A percentile compares a stretch with the other conserved stretches of the same genome.
phyloP scores from a whole-genome alignment of 2,888 invertebrate genomes.

The Argyresthia albistria region DNA sequence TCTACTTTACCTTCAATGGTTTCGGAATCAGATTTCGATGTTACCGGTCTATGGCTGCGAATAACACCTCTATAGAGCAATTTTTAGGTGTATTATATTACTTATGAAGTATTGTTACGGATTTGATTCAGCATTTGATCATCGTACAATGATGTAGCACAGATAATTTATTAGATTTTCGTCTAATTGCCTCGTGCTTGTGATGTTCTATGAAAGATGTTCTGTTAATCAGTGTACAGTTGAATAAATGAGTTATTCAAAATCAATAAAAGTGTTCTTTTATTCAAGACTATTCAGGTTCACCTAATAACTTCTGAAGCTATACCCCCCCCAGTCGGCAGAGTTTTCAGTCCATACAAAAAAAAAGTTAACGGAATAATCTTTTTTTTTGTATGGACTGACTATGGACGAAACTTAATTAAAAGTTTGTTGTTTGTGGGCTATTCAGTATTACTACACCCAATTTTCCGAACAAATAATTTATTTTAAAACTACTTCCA shows the following conservation, averaged over 20 bases:
- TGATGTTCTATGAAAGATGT: conserved; percentile 49
- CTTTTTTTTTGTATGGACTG: no score
- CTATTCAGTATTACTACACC: no score
- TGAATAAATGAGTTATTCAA: conserved; percentile 66
- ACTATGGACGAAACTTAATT: no score
- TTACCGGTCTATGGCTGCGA: conserved; percentile 1
- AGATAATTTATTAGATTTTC: conserved; percentile 35
- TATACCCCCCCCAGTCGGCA: no score
- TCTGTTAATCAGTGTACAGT: conserved; percentile 67
- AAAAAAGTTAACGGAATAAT: no score
- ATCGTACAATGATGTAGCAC: conserved; percentile 27
- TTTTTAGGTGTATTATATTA: neutral
- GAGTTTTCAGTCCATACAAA: no score
- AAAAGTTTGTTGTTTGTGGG: no score
- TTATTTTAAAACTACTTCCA: no score
- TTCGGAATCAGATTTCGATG: conserved; percentile 18
- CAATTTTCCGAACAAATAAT: no score
- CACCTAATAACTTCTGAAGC: no score
- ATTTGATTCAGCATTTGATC: conserved; percentile 10
- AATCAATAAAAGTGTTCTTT: conserved; percentile 9
- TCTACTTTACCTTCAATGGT: conserved; percentile 12
- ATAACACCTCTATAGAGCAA: neutral
- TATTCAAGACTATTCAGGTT: neutral
- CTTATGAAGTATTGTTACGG: conserved; percentile 16
- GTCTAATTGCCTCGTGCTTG: conserved; percentile 44